Percentiles rank a stretch among this genome's conserved stretches.
These are phyloP conservation scores for Acanthopagrus latus DNA, from an alignment of 2,797 vertebrate genomes.

Conservation along the genomic window DNA sequence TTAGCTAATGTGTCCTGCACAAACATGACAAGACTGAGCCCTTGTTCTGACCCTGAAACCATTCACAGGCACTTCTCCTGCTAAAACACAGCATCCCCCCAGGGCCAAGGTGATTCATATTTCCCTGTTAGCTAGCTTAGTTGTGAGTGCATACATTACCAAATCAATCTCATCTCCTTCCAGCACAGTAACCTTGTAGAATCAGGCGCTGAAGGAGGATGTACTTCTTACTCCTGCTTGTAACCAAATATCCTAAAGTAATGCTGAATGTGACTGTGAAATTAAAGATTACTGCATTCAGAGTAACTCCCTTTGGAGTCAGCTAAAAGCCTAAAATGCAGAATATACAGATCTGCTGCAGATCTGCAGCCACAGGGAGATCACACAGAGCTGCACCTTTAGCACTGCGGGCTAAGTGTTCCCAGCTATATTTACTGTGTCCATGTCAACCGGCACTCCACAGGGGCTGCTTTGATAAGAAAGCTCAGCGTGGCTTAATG, in stretches of 20 bases:
- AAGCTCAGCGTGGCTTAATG: constrained; percentile 71
- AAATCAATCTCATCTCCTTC: constrained; percentile 40
- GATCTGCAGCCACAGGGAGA: constrained; percentile 9
- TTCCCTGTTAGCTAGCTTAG: constrained; percentile 13
- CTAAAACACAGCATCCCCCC: constrained; percentile 18
- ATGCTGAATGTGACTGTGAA: constrained; percentile 25
- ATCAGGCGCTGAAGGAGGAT: constrained; percentile 2
- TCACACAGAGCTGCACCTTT: constrained; percentile 54
- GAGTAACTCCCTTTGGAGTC: constrained; percentile 25
- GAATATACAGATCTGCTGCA: constrained; percentile 29
- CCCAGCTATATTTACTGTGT: constrained; percentile 75
- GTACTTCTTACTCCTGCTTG: constrained; percentile 1
- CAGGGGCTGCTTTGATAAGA: constrained; percentile 70
- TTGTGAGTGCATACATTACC: constrained; percentile 31
- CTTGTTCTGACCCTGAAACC: constrained; percentile 50
- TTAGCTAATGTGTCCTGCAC: constrained; percentile 51
- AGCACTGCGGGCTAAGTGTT: constrained; percentile 48
- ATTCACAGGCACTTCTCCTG: constrained; percentile 1
- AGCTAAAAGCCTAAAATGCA: constrained; percentile 45
- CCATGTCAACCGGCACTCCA: constrained; percentile 72
- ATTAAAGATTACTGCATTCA: constrained; percentile 3
- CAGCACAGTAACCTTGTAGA: constrained; percentile 16
- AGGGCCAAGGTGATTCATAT: constrained; percentile 50
- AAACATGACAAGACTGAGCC: constrained; percentile 69
- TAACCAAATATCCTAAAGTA: constrained; percentile 1